Evolutionary conservation across 2,888 invertebrate genomes (phyloP).

Genomic region (Pristionchus japonicus): DNA sequence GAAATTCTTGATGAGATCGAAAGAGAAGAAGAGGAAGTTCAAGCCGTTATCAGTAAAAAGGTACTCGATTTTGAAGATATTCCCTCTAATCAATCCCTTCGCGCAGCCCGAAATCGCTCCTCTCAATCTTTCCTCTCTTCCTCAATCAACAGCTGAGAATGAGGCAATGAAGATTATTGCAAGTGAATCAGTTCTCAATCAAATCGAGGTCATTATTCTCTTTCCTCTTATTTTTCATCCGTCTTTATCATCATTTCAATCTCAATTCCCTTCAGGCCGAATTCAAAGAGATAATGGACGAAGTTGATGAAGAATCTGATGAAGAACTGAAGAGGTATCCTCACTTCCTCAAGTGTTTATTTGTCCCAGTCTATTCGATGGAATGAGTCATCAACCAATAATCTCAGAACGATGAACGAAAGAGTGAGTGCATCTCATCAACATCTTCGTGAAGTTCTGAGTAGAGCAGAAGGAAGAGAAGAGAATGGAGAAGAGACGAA

Average conservation of each 20-base stretch:
- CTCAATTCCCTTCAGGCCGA: neutral
- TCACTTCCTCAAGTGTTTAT: neutral
- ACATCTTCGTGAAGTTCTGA: neutral
- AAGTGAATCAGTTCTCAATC: slow-evolving; percentile 19
- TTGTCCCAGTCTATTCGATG: no score
- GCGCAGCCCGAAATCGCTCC: neutral
- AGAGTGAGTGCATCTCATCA: slow-evolving; percentile 4
- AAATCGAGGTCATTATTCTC: neutral
- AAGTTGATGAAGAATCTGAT: slow-evolving; percentile 41
- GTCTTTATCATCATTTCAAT: neutral
- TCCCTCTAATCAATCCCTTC: neutral
- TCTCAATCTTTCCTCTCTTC: neutral
- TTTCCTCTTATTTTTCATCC: no score
- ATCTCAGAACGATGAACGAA: neutral
- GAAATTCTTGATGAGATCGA: slow-evolving; percentile 24
- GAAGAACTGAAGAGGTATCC: slow-evolving; percentile 31
- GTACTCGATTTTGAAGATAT: neutral
- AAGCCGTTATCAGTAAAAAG: neutral
- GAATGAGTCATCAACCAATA: neutral
- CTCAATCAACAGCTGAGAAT: neutral
- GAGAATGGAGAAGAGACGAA: no score
- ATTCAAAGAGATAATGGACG: slow-evolving; percentile 38
- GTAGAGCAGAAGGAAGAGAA: neutral
- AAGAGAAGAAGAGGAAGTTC: slow-evolving; percentile 30
- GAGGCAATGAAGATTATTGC: neutral